Conservation (phyloP, 2,797 vertebrate species). For the Pseudochirops corinnae region DNA sequence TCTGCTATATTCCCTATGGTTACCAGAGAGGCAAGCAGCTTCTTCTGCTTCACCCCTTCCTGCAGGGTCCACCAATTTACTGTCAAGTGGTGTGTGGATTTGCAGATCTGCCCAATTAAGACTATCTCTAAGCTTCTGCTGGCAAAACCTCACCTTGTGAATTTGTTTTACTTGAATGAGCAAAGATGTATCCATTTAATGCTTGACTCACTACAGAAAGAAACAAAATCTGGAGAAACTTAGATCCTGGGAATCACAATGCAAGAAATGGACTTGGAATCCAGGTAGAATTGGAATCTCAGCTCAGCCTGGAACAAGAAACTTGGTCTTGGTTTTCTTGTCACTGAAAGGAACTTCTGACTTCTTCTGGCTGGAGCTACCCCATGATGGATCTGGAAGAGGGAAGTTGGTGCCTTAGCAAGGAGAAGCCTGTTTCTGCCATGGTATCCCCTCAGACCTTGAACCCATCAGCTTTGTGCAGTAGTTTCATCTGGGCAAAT, state of each 20-base stretch:
- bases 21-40: background rate
- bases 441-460: background rate
- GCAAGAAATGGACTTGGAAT: background rate
- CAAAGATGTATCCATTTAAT: background rate
- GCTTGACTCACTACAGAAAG: background rate
- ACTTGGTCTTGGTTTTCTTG: background rate
- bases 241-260: background rate
- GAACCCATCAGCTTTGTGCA: background rate
- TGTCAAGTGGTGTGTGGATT: background rate
- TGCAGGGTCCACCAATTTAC: background rate
- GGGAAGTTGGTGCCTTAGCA: background rate
- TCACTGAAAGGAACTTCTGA: background rate
- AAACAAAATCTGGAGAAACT: background rate
- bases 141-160: background rate
- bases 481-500: too few relatives aligned
- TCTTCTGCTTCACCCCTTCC: background rate
- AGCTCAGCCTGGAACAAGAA: background rate
- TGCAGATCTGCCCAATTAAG: background rate
- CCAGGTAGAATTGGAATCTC: background rate
- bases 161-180: background rate
- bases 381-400: background rate
- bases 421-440: background rate
- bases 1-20: background rate
- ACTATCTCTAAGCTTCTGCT: background rate
- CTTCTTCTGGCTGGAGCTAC: background rate